phyloP scores from a whole-genome alignment of 1,140 invertebrate genomes.

The Brachystomella parvula region DNA sequence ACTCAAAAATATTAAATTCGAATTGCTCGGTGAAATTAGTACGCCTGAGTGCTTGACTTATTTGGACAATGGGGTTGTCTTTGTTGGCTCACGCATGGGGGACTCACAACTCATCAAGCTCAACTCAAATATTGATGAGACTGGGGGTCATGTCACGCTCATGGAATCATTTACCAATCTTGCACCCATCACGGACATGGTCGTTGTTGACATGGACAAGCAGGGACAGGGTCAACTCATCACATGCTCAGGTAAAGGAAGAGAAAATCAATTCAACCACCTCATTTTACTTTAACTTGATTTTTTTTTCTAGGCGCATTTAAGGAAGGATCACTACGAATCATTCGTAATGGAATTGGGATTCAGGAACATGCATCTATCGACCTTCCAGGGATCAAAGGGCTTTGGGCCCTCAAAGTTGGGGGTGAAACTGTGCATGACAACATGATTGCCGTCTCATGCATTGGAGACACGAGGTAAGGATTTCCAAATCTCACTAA shows the following conservation, averaged over 20 bases:
- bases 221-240: constrained; percentile 97
- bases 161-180: constrained; percentile 97
- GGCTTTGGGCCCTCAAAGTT: constrained; percentile 87
- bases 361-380: constrained; percentile 96
- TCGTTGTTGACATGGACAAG: constrained; percentile 67
- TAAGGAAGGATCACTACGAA: constrained; percentile 92
- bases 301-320: constrained; percentile 57
- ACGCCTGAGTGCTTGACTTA: constrained; percentile 99
- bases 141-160: constrained; percentile 79
- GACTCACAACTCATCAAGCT: constrained; percentile 94
- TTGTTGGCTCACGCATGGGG: constrained; percentile 89
- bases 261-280: not conserved
- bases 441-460: constrained; percentile 84
- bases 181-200: constrained; percentile 96
- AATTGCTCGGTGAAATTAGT: constrained; percentile 83
- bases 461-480: constrained; percentile 82
- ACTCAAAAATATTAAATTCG: constrained; percentile 87
- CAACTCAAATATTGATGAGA: constrained; percentile 73
- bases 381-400: constrained; percentile 92
- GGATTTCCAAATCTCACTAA: not conserved
- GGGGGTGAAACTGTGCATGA: constrained; percentile 58
- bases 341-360: constrained; percentile 95
- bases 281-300: not conserved
- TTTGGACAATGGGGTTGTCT: constrained; percentile 95
- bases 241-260: constrained; percentile 78